Evolutionary conservation across 2,888 invertebrate genomes (phyloP), one percentile per base, ranked within the genome.

Genomic region (Norana najaformis): DNA sequence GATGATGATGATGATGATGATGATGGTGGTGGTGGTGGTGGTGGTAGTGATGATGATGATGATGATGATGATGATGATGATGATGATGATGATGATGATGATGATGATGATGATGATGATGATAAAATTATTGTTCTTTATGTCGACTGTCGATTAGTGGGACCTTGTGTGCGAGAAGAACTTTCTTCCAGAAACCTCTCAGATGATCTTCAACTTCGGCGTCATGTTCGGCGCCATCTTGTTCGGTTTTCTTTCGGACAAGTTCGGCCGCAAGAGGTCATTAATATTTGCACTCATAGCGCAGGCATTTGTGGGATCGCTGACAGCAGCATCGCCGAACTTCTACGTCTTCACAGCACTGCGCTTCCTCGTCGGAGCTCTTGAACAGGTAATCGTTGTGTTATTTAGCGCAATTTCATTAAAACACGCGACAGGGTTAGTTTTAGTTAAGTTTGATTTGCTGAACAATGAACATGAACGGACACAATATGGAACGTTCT

Each of bases 191-290:
- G 92, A 92, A 89, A 89, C 90, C 20, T 91, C 92, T 30, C 89
- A 90, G 39, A 92, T 89, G 89, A 90, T 92, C 83, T 92, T 92
- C 90, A 92, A 92, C 90, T 88, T 92, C 36, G 92, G 92, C 30
- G 92, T 92, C 37, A 92, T 92, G 92, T 88, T 92, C 30, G 92
- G 92, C 34, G 92, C 92, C n/a, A 82, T 92, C 20, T 69, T 91
- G 18, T 92, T 92, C 83, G 92, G 92, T 82, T 92, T 92, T 83
- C 88, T 92, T 34, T 92, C 92, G 0, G 92, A 92, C 90, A 92
- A 92, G 89, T 92, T 91, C 88, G 92, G 92, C 83, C 89, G 92
- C 38, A 92, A 92, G 91, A 91, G 89, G 82, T 88, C 90, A 23
- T 92, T 92, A 88, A 90, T 92, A 37, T 38, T n/a, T 39, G 91